Percentiles rank a stretch among this genome's conserved stretches.
phyloP scores from a whole-genome alignment of 2,888 invertebrate genomes.

The Chymomyza amoena region DNA sequence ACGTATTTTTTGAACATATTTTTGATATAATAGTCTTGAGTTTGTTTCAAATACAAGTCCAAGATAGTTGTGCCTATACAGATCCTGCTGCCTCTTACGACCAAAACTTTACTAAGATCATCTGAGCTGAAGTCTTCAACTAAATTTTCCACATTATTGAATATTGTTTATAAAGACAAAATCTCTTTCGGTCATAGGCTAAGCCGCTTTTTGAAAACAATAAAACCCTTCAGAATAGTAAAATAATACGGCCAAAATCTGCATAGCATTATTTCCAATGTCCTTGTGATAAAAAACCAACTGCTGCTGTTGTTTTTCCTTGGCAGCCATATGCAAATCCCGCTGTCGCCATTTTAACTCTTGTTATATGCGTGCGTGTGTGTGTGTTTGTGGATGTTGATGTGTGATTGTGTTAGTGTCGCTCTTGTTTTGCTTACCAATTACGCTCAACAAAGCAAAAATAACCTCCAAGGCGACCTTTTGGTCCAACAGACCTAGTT shows the following conservation, averaged over 20 bases:
- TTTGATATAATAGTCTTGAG: too few relatives aligned
- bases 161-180: not conserved
- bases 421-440: constrained; percentile 43
- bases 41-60: too few relatives aligned
- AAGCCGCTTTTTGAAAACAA: constrained; percentile 1
- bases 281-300: not conserved
- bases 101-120: not conserved
- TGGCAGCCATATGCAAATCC: not conserved
- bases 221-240: not conserved
- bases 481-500: not conserved
- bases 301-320: not conserved
- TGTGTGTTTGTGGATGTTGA: not conserved
- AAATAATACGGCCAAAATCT: not conserved
- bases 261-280: not conserved
- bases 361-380: constrained; percentile 1
- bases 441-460: constrained; percentile 48
- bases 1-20: too few relatives aligned
- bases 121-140: not conserved
- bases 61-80: too few relatives aligned
- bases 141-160: not conserved
- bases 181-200: not conserved
- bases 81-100: not conserved
- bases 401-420: not conserved
- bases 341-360: not conserved
- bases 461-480: not conserved